phyloP scores from a whole-genome alignment of 2,113 vertebrate genomes.

The Trachemys scripta region DNA sequence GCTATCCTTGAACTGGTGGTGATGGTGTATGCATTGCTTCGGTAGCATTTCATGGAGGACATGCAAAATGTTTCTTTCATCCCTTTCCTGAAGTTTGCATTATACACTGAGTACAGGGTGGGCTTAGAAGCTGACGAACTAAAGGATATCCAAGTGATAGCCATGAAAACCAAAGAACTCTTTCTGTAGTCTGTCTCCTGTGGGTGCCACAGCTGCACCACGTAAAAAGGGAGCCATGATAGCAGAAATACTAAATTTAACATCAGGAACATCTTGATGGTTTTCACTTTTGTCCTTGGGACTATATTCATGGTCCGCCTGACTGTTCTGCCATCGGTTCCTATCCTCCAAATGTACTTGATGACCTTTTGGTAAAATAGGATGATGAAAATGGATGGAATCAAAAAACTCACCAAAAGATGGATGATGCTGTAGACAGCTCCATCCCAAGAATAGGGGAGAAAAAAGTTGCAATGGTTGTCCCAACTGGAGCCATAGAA shows the following conservation, averaged over 20 bases:
- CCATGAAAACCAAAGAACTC: slow-evolving; percentile 86
- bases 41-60: slow-evolving; percentile 97
- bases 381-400: slow-evolving; percentile 84
- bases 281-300: slow-evolving; percentile 96
- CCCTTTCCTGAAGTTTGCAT: slow-evolving; percentile 92
- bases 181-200: slow-evolving; percentile 77
- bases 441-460: slow-evolving; percentile 85
- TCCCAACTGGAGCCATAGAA: slow-evolving; percentile 81
- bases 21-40: slow-evolving; percentile 96
- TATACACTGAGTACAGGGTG: slow-evolving; percentile 88
- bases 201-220: slow-evolving; percentile 92
- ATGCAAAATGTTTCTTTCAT: slow-evolving; percentile 97
- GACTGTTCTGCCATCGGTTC: slow-evolving; percentile 87
- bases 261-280: slow-evolving; percentile 95
- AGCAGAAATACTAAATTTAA: slow-evolving; percentile 89
- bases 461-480: slow-evolving; percentile 89
- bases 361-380: slow-evolving; percentile 93
- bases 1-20: slow-evolving; percentile 94
- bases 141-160: slow-evolving; percentile 88
- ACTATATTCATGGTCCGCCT: slow-evolving; percentile 94
- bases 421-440: slow-evolving; percentile 81
- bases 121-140: slow-evolving; percentile 94
- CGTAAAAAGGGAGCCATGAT: slow-evolving; percentile 92
- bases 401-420: slow-evolving; percentile 85
- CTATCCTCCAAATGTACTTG: slow-evolving; percentile 94